Conservation (phyloP, 2,797 vertebrate species). For the Stomatorhinus walkeri region DNA sequence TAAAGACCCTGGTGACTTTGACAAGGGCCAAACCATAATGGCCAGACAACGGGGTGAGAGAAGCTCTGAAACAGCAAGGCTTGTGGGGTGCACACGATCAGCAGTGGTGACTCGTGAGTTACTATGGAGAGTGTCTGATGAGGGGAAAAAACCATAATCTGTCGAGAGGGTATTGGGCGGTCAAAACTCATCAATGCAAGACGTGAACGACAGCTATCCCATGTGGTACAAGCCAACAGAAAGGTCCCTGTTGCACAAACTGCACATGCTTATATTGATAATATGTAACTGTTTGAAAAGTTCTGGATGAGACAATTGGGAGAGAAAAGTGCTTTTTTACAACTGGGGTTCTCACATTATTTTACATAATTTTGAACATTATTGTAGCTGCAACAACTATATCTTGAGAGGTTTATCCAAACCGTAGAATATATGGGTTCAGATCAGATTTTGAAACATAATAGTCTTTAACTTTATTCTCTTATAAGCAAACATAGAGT, state of each 20-base stretch:
- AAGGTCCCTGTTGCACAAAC: neutral
- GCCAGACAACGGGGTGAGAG: neutral
- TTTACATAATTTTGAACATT: neutral
- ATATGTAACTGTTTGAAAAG: neutral
- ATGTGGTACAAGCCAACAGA: neutral
- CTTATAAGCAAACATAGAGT: neutral
- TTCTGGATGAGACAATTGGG: neutral
- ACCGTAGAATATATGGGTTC: neutral
- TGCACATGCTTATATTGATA: neutral
- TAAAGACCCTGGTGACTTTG: neutral
- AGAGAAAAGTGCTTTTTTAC: neutral
- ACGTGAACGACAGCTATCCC: neutral
- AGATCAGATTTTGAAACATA: neutral
- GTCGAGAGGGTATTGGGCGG: neutral
- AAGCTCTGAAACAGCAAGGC: neutral
- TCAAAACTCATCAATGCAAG: neutral
- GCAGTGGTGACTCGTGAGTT: neutral
- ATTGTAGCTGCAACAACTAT: neutral
- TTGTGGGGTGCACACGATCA: neutral
- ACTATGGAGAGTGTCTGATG: neutral
- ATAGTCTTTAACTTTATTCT: neutral
- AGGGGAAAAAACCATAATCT: neutral
- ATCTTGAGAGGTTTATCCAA: neutral
- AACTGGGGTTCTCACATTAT: neutral
- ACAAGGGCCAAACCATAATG: neutral